Base-by-base conservation (phyloP, 1,140 invertebrate species). In the Triops cancriformis region DNA sequence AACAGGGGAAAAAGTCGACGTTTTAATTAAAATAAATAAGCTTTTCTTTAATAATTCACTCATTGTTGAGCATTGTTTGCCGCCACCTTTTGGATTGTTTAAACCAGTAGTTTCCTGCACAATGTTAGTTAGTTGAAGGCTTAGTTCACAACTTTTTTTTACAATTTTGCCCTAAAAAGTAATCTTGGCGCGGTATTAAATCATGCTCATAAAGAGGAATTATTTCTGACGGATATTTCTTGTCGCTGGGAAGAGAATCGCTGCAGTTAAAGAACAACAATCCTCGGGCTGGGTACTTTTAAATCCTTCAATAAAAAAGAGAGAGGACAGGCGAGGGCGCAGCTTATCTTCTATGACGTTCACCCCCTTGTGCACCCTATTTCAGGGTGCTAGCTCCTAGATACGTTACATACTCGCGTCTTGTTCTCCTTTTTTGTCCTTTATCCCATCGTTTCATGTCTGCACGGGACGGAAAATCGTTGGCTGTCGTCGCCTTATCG, bases 391-490 rank as follows among this genome's bases (percentile, higher is more conserved):
- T 37, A 7, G 31, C 31, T 37, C 31, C 51, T 14, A 64, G 51
- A 64, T 64, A 64, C 23, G 23, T 37, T 64, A 64, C 51, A n/a
- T 14, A 23, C 51, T 64, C 14, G 10, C 14, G 18, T 64, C 51
- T 18, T 23, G 51, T 23, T 37, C n/a, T 64, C 23, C 23, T 64
- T 64, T 64, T 64, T 64, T 10, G 3, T 64, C 23, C 23, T 64
- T 64, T 64, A 64, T 64, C 51, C 51, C 51, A 5, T 64, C 51
- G 51, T 64, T 64, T 64, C 51, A 64, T 14, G 51, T 64, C 51
- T 64, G 51, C 51, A 64, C 51, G 51, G 51, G 51, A 64, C 51
- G 51, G 51, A 64, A 64, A 64, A 64, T 64, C 51, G 51, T 64
- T 64, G 51, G 51, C 23, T 64, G 51, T 64, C 51, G 51, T 64